Percentiles rank a stretch among this genome's conserved stretches.
phyloP scores from a whole-genome alignment of 2,113 vertebrate species.

The Eclectus roratus region DNA sequence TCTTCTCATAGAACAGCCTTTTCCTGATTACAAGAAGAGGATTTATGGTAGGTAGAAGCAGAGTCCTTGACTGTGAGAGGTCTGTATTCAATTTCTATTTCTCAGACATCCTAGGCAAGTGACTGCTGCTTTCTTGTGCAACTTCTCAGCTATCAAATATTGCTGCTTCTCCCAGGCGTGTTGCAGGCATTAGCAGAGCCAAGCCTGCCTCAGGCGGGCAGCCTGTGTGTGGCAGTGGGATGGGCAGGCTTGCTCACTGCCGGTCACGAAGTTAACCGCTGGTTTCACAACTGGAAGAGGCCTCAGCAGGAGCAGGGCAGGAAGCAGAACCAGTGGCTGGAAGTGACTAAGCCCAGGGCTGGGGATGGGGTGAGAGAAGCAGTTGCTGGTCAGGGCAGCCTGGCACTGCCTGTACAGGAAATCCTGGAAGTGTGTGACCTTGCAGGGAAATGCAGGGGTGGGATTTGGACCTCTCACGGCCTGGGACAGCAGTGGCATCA shows the following conservation, averaged over 20 bases:
- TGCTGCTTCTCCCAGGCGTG: neutral
- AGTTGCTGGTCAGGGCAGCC: neutral
- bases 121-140: neutral
- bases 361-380: neutral
- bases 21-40: neutral
- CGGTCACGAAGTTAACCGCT: fast-evolving
- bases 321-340: neutral
- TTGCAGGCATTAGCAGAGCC: neutral
- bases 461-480: neutral
- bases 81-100: neutral
- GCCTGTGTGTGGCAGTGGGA: neutral
- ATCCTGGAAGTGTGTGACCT: neutral
- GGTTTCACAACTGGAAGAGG: neutral
- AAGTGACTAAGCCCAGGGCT: neutral
- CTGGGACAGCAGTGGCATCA: neutral
- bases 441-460: neutral
- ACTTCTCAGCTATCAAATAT: neutral
- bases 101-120: neutral
- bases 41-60: neutral
- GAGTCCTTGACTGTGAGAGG: neutral
- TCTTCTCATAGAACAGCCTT: neutral
- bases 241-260: neutral
- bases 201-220: neutral
- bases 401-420: neutral
- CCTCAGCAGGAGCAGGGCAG: neutral